Evolutionary conservation across 2,113 vertebrate genomes (phyloP).

Genomic region (Rhinolophus ferrumequinum): DNA sequence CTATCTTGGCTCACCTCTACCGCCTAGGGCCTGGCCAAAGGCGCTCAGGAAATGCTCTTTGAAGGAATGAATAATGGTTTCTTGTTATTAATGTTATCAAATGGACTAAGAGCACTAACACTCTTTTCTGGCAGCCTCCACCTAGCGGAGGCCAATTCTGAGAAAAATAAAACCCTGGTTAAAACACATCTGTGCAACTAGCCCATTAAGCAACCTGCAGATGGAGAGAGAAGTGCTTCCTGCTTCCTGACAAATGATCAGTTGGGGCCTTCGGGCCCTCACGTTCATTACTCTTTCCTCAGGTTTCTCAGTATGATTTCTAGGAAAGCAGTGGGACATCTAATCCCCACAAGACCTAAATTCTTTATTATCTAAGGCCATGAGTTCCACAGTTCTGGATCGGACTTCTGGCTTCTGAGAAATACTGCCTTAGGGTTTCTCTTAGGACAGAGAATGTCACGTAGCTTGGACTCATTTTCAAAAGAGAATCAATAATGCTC

Average conservation of each 20-base stretch:
- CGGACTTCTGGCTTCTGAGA: constrained; percentile 10
- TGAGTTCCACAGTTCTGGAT: neutral
- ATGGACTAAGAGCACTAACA: neutral
- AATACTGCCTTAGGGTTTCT: neutral
- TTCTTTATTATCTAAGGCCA: neutral
- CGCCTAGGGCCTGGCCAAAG: neutral
- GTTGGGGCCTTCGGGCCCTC: neutral
- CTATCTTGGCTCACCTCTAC: neutral
- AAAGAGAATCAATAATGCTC: neutral
- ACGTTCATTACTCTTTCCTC: constrained; percentile 45
- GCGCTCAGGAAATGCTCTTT: neutral
- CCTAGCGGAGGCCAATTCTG: neutral
- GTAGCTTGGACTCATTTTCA: neutral
- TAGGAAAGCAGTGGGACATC: neutral
- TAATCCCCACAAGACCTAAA: neutral
- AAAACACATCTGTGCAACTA: neutral
- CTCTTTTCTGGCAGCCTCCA: neutral
- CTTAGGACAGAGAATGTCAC: neutral
- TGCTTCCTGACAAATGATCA: constrained; percentile 8
- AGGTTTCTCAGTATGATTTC: constrained; percentile 40
- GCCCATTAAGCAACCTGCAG: constrained; percentile 53
- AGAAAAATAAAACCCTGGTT: neutral
- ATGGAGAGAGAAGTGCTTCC: neutral
- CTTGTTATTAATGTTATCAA: neutral
- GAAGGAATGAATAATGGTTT: neutral